Evolutionary conservation across 2,888 invertebrate species (phyloP).

Genomic region (Osedax fenrisi): DNA sequence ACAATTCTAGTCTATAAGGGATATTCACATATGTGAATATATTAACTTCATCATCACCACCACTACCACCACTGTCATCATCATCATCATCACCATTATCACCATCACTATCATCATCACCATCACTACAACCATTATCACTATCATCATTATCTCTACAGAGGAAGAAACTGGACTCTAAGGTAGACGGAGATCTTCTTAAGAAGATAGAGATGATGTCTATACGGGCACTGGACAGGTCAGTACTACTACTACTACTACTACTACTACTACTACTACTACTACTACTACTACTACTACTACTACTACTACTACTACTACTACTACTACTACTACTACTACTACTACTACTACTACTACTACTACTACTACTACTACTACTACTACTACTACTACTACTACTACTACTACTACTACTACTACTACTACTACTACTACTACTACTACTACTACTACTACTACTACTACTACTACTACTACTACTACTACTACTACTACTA

Average conservation of each 20-base stretch:
- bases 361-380: not conserved
- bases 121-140: too few relatives aligned
- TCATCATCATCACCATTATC: too few relatives aligned
- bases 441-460: not conserved
- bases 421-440: not conserved
- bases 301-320: not conserved
- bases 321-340: not conserved
- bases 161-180: too few relatives aligned
- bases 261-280: not conserved
- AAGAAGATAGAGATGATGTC: too few relatives aligned
- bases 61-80: too few relatives aligned
- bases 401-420: not conserved
- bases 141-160: too few relatives aligned
- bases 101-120: too few relatives aligned
- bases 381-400: not conserved
- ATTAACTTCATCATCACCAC: too few relatives aligned
- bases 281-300: not conserved
- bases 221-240: too few relatives aligned
- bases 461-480: not conserved
- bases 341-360: not conserved
- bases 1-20: too few relatives aligned
- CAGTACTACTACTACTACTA: not conserved
- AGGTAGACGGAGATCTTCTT: too few relatives aligned
- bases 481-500: not conserved
- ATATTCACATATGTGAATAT: too few relatives aligned